Evolutionary conservation across 1,140 invertebrate species (phyloP), one percentile per base, ranked within the genome.

Genomic region (Aphelinus atriplicis): DNA sequence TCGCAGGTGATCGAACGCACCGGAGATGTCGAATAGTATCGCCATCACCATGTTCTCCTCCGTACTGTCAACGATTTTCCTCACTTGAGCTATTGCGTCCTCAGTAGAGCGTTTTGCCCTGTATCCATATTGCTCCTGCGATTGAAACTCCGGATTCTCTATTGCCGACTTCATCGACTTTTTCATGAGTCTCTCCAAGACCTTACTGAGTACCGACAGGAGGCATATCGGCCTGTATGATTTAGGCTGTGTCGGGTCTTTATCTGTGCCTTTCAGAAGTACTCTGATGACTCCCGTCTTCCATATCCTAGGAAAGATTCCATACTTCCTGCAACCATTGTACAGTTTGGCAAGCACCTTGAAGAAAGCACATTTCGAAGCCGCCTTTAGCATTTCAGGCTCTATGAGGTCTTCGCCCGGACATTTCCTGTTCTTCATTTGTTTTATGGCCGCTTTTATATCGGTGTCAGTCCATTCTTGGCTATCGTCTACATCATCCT

Each of bases 181-280:
- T 7, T 51, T 66, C n/a, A 66, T 66, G 9, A 66, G 48, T 53
- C 48, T 66, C 50, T 66, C 50, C 26, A 66, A 7, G 6, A 53
- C 43, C 43, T 66, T 66, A 10, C 64, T 42, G 3, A 66, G 47
- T 3, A 66, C 43, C 48, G 64, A 42, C 47, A 66, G 26, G 1
- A 66, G 26, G 26, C 64, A 66, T 2, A 66, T 53, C 2, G 64
- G 64, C 50, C 64, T 66, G 26, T 66, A 66, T 66, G 64, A 66
- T 43, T 66, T 66, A 6, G 50, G 2, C 6, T 53, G 48, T 7
- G 47, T n/a, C 3, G 50, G 10, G 43, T 66, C 64, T 42, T 66
- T 66, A 9, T 66, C 64, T 10, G 5, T 53, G 48, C 7, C 7
- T 42, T 66, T 3, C 4, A 66, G 50, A 6, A 66, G 48, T n/a